Conservation (phyloP, 1,140 invertebrate species). For the Planococcus citri region DNA sequence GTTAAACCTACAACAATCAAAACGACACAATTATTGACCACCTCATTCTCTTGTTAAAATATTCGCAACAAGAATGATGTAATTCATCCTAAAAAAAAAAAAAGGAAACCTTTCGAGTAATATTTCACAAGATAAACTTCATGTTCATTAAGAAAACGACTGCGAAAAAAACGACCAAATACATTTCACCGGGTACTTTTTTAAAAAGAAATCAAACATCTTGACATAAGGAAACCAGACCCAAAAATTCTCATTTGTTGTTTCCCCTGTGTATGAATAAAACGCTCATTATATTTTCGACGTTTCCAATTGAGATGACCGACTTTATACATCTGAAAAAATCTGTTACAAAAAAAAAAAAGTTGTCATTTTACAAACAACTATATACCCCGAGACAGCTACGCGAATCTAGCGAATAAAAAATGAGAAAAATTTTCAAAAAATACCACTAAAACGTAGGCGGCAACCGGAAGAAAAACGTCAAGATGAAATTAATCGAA, state of each 20-base stretch:
- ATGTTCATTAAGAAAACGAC: no score
- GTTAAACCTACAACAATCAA: no score
- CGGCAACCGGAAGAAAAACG: background rate
- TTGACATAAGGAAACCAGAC: background rate
- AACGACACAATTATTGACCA: no score
- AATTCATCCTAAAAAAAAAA: no score
- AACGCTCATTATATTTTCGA: background rate
- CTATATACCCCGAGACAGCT: background rate
- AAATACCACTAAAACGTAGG: background rate
- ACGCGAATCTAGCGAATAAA: background rate
- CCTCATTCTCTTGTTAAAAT: no score
- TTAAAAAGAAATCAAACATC: background rate
- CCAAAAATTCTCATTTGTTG: background rate
- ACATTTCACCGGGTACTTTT: no score
- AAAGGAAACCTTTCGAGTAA: no score
- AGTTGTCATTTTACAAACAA: background rate
- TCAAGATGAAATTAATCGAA: constrained; percentile 2
- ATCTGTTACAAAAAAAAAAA: background rate
- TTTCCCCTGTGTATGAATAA: background rate
- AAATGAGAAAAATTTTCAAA: background rate
- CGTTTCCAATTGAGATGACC: background rate
- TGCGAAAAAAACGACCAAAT: no score
- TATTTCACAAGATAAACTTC: no score
- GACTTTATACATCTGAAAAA: background rate
- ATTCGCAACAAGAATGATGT: no score